Evolutionary conservation across 2,888 invertebrate genomes (phyloP), one percentile per base, ranked within the genome.

Genomic region (Esperia sulphurella): DNA sequence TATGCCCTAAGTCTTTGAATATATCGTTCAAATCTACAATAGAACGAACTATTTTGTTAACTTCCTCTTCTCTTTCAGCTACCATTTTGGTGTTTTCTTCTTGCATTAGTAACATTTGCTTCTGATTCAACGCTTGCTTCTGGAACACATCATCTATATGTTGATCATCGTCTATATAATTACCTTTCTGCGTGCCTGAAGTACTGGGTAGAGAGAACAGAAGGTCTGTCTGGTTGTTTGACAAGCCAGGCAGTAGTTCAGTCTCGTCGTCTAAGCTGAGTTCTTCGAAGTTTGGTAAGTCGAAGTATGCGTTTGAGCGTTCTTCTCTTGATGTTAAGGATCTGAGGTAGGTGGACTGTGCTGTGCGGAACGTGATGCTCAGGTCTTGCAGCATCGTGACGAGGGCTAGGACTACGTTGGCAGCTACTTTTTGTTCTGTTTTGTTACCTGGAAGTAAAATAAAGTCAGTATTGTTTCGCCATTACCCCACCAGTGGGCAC

Each of bases 21-120:
- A 99, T 95, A 57, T 97, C 95, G 75, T 98, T 98, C 54, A 99
- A 91, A 78, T 99, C 98, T 9, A 95, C 92, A 65, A 98, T 98
- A 0, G 97, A 98, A 59, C 94, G 93, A 0, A 98, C 97, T 50
- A 99, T 96, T 69, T 96, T 95, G 45, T 95, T 94, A 0, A 98
- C 97, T 87, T 98, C 97, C 61, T 95, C 92, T 69, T 97, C 97
- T 38, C 96, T 90, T 61, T 95, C 94, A 8, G 92, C 90, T 0
- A 95, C 93, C 69, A 93, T 84, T 55, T 92, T 92, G 0, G 94
- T 93, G 62, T 96, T 96, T 72, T 97, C 97, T 62, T 98, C 96
- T 71, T 96, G 94, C 55, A 97, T 92, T 7, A 95, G 84, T 37
- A 96, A 70, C 47, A 98, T 79, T 65, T 98, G 97, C 57, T 94